Conservation (phyloP, 2,797 vertebrate species). For the Chanos chanos region DNA sequence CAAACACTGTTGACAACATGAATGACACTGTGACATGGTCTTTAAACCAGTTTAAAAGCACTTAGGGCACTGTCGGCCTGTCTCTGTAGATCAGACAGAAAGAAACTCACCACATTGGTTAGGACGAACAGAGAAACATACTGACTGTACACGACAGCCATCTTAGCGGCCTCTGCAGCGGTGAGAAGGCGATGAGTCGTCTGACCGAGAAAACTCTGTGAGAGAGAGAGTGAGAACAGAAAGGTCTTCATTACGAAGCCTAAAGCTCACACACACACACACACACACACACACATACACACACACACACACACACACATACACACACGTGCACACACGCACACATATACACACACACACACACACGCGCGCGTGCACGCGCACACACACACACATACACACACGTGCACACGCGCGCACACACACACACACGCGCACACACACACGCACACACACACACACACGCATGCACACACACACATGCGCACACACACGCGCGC, state of each 20-base stretch:
- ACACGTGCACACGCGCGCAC: too few relatives aligned
- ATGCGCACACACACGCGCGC: too few relatives aligned
- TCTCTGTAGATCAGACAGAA: not conserved
- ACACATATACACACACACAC: too few relatives aligned
- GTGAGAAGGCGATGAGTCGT: slow-evolving; percentile 78
- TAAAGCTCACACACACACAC: not conserved
- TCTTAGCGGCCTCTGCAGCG: slow-evolving; percentile 85
- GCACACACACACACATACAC: too few relatives aligned
- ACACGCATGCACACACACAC: too few relatives aligned
- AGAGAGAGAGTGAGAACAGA: not conserved
- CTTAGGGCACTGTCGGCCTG: too few relatives aligned
- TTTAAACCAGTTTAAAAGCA: not conserved
- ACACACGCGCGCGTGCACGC: too few relatives aligned
- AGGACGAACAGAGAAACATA: slow-evolving; percentile 89
- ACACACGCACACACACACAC: too few relatives aligned
- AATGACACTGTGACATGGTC: not conserved
- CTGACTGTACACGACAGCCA: slow-evolving; percentile 84
- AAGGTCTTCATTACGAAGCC: not conserved
- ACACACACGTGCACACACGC: not conserved
- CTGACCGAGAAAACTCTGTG: slow-evolving; percentile 73
- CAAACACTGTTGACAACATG: too few relatives aligned
- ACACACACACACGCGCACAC: too few relatives aligned
- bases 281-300: not conserved
- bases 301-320: not conserved
- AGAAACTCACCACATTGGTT: slow-evolving; percentile 77